These are phyloP conservation scores for Hydroisotoma schaefferi DNA, from an alignment of 2,888 invertebrate genomes.

Conservation along the genomic window DNA sequence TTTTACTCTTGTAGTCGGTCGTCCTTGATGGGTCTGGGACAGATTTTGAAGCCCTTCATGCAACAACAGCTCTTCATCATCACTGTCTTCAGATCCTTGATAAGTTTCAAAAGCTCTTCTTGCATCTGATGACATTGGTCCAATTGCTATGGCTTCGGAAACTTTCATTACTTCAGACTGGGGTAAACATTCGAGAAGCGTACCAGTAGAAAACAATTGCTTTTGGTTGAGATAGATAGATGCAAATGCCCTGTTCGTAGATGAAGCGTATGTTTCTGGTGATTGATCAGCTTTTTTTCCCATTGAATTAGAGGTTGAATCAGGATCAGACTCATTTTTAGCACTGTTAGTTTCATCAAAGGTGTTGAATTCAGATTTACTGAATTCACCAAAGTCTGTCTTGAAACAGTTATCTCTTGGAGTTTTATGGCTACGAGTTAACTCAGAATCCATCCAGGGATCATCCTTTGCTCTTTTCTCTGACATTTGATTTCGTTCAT, in stretches of 20 bases:
- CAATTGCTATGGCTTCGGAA: background rate
- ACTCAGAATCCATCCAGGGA: no score
- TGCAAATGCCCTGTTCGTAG: background rate
- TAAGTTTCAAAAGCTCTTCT: background rate
- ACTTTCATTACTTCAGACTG: background rate
- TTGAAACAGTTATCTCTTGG: no score
- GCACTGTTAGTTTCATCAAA: no score
- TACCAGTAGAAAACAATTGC: slow-evolving; percentile 20
- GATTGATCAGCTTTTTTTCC: no score
- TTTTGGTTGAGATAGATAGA: background rate
- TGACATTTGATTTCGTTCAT: no score
- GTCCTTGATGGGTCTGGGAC: background rate
- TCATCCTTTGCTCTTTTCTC: no score
- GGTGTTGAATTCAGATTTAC: no score
- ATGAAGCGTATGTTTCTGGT: background rate
- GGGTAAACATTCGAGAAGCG: slow-evolving; percentile 18
- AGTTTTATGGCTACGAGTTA: no score
- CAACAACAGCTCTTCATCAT: background rate
- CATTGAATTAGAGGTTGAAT: no score
- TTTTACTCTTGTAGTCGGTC: background rate
- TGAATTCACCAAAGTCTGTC: no score
- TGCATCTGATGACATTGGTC: background rate
- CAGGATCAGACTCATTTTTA: no score
- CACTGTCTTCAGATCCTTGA: background rate
- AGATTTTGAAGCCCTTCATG: background rate